Base-by-base conservation (phyloP, 2,888 invertebrate species). In the Hyposoter dolosus region DNA sequence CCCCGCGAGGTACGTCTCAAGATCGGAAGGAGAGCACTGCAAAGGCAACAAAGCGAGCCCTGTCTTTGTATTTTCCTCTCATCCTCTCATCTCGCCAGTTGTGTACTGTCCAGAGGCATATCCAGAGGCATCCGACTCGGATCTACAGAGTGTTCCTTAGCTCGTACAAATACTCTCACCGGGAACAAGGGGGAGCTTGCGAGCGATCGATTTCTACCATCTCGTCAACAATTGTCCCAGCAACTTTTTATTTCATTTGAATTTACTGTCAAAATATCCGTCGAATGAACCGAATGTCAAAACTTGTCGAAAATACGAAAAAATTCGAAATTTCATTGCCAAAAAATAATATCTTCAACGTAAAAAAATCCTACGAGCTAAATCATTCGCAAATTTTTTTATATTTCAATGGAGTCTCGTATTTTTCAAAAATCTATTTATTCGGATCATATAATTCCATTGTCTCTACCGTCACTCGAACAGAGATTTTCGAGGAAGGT, bases 41-140 rank as follows among this genome's bases (percentile, higher is more conserved):
- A 81, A 81, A 81, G 63, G 72, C 81, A 83, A 86, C 86, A 86
- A 86, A 85, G 85, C 79, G 76, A 81, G 50, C 60, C 76, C 75
- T 82, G 60, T 75, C 60, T 60, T 60, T 60, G 28, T 60, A 28
- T 60, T 53, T 53, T 19, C 10, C 56, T 74, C 50, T 10, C 53
- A 32, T 65, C 17, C 68, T 74, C 76, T 74, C 17, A 47, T 60
- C 72, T 50, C 53, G 65, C 65, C 80, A 17, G 43, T 74, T 74
- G 74, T 81, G 43, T 32, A 47, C 43, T 56, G 81, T 68, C 83
- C 85, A 72, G 76, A 83, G 76, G 80, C 80, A 19, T 77, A 72
- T 68, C 83, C 77, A 74, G 74, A 35, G 81, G 76, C 86, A 74
- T 81, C 45, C 75, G 79, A 45, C 43, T 81, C 47, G 68, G 63